Evolutionary conservation across 2,888 invertebrate species (phyloP).

Genomic region (Odontomyia ornata): DNA sequence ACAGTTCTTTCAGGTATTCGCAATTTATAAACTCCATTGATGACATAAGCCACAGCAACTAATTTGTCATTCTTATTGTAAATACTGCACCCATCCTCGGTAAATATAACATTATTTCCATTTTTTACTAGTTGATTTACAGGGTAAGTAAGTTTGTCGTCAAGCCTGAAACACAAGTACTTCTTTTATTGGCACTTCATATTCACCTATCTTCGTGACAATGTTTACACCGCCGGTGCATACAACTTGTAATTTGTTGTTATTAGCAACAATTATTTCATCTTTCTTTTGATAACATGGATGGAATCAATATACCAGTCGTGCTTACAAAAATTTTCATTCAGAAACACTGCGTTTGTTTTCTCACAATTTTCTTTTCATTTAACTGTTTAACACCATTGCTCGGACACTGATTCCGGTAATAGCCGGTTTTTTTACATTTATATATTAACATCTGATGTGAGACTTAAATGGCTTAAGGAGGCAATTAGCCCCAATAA

Average conservation of each 20-base stretch:
- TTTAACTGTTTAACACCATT: no score
- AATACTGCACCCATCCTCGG: not conserved
- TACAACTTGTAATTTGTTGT: no score
- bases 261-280: no score
- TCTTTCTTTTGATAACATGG: not conserved
- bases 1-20: not conserved
- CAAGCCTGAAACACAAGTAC: not conserved
- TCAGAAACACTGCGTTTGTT: not conserved
- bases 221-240: not conserved
- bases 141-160: not conserved
- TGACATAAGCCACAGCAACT: not conserved
- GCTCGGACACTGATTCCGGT: no score
- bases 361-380: not conserved
- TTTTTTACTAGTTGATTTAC: not conserved
- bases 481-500: no score
- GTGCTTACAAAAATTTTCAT: not conserved
- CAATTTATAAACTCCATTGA: not conserved
- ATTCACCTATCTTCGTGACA: not conserved
- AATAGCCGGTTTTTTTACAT: no score
- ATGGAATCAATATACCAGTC: not conserved
- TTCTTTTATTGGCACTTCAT: not conserved
- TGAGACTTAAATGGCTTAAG: no score
- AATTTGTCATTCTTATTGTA: not conserved
- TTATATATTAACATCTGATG: no score
- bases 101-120: not conserved